A percentile compares a stretch with the other conserved stretches of the same genome.
Evolutionary conservation across 2,888 invertebrate genomes (phyloP).

Genomic region (Nomada goodeniana): DNA sequence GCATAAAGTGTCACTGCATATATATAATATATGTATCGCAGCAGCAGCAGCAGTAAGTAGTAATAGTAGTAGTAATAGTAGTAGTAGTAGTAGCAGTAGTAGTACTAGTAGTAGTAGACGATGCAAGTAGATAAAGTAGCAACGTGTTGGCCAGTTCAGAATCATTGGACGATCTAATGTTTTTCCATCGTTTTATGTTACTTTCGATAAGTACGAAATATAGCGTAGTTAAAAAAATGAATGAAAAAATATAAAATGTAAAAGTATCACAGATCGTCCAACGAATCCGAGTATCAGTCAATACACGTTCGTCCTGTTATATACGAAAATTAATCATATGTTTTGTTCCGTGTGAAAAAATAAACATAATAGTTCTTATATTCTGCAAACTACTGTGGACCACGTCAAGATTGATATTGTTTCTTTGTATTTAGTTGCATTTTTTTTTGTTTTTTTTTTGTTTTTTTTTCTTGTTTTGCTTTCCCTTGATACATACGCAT

Average conservation of each 20-base stretch:
- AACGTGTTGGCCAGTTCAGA: constrained; percentile 40
- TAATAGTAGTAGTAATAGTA: too few species aligned
- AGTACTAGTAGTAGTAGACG: constrained; percentile 63
- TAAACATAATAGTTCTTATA: constrained; percentile 77
- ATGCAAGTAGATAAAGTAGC: constrained; percentile 67
- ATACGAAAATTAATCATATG: constrained; percentile 72
- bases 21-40: constrained; percentile 59
- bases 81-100: too few species aligned
- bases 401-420: constrained; percentile 78
- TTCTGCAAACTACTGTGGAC: constrained; percentile 81
- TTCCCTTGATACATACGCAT: constrained; percentile 34
- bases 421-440: constrained; percentile 62
- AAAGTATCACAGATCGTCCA: constrained; percentile 28
- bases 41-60: constrained; percentile 56
- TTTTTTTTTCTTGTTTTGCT: constrained; percentile 54
- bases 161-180: constrained; percentile 45
- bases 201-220: constrained; percentile 56
- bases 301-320: constrained; percentile 57
- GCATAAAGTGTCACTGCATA: constrained; percentile 60
- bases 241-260: constrained; percentile 13
- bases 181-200: not conserved
- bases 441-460: constrained; percentile 55
- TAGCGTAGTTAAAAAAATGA: not conserved
- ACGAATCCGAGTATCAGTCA: constrained; percentile 41
- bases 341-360: constrained; percentile 76